Evolutionary conservation across 2,113 vertebrate species (phyloP).

Genomic region (Macrotus californicus): DNA sequence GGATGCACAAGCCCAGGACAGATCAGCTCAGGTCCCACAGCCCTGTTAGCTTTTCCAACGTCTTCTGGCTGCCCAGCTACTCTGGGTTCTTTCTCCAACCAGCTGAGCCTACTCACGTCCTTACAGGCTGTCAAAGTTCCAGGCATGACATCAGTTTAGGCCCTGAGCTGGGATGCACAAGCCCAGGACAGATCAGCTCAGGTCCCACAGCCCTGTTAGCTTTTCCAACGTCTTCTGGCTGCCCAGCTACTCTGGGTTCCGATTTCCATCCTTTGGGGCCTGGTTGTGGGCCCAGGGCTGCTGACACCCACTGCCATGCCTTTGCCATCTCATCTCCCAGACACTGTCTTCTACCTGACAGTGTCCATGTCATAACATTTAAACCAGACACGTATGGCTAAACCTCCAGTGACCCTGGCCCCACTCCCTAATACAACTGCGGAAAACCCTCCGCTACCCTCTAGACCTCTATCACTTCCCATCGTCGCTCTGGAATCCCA

Average conservation of each 20-base stretch:
- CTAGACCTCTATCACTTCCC: no score
- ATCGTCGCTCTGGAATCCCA: not conserved
- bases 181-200: not conserved
- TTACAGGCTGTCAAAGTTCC: not conserved
- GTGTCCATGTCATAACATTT: accelerated
- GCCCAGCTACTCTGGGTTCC: not conserved
- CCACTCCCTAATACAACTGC: no score
- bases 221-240: no score
- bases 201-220: not conserved
- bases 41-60: accelerated
- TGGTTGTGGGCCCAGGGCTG: not conserved
- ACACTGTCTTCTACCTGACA: not conserved
- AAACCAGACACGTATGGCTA: not conserved
- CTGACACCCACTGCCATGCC: accelerated
- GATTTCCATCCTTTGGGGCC: not conserved
- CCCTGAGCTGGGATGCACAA: not conserved
- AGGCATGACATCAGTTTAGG: no score
- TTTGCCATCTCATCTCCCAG: not conserved
- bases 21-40: no score
- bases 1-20: not conserved
- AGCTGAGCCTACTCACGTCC: not conserved
- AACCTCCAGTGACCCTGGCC: not conserved
- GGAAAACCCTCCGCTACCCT: not conserved
- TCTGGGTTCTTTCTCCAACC: not conserved
- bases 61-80: not conserved